Conservation (phyloP, 2,888 invertebrate genomes). For the Xestia sexstrigata region DNA sequence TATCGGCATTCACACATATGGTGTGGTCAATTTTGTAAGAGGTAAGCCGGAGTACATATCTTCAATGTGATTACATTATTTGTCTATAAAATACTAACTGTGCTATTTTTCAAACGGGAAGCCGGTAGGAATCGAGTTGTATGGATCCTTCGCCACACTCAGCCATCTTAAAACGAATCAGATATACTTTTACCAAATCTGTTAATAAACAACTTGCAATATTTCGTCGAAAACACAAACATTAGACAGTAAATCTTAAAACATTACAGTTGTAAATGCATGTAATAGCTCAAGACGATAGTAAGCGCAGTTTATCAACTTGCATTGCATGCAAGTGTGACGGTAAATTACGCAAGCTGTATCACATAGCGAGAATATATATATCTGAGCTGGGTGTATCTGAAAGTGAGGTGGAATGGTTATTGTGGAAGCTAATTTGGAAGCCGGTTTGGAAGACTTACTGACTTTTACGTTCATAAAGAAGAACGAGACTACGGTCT, state of each 20-base stretch:
- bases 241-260: constrained; percentile 29
- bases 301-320: constrained; percentile 46
- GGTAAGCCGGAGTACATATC: too few relatives aligned
- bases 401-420: constrained; percentile 18
- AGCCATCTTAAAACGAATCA: not conserved
- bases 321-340: constrained; percentile 36
- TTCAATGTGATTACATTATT: too few relatives aligned
- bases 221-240: not conserved
- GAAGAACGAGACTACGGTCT: too few relatives aligned
- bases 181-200: not conserved
- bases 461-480: not conserved
- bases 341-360: constrained; percentile 46
- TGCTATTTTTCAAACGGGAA: too few relatives aligned
- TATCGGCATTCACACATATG: too few relatives aligned
- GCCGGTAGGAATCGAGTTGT: too few relatives aligned
- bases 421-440: constrained; percentile 6
- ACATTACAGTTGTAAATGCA: constrained; percentile 23
- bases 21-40: too few relatives aligned
- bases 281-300: constrained; percentile 41
- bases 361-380: constrained; percentile 15
- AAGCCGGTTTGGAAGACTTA: not conserved
- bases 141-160: too few relatives aligned
- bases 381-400: constrained; percentile 27
- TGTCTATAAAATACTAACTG: too few relatives aligned
- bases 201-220: not conserved